These are phyloP conservation scores for Coptodon rendalli DNA, from an alignment of 2,113 vertebrate genomes.

Conservation along the genomic window DNA sequence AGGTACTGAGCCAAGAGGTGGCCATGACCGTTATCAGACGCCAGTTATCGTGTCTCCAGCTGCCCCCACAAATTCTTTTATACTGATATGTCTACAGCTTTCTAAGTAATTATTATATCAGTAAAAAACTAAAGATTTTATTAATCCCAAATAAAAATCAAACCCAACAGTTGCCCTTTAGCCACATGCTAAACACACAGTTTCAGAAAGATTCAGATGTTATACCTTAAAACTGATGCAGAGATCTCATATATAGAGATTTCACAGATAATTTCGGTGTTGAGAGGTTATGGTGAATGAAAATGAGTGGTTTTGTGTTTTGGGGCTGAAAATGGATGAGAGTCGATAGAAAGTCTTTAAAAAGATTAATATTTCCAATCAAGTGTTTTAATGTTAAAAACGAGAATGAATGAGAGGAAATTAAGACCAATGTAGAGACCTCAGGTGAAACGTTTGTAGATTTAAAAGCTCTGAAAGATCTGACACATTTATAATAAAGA, in stretches of 20 bases:
- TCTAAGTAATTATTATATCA: not conserved
- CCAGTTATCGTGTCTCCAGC: not conserved
- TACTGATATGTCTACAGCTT: not conserved
- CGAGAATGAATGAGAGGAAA: not conserved
- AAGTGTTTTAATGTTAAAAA: not conserved
- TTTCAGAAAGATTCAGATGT: not conserved
- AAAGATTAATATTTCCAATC: not conserved
- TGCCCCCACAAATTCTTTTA: not conserved
- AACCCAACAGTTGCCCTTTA: not conserved
- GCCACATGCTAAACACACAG: not conserved
- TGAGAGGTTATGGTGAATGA: not conserved
- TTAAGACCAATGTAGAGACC: not conserved
- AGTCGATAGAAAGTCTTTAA: not conserved
- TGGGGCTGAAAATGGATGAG: fast-evolving
- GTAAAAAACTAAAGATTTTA: not conserved
- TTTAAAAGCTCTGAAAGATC: not conserved
- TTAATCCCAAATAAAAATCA: not conserved
- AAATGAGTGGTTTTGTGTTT: not conserved
- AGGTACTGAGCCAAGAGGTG: not conserved
- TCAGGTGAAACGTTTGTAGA: not conserved
- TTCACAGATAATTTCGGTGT: not conserved
- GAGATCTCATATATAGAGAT: not conserved
- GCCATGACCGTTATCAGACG: fast-evolving
- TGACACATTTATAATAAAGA: fast-evolving
- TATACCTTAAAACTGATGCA: not conserved